Base-by-base conservation (phyloP, 2,113 vertebrate species). In the Miniopterus natalensis region DNA sequence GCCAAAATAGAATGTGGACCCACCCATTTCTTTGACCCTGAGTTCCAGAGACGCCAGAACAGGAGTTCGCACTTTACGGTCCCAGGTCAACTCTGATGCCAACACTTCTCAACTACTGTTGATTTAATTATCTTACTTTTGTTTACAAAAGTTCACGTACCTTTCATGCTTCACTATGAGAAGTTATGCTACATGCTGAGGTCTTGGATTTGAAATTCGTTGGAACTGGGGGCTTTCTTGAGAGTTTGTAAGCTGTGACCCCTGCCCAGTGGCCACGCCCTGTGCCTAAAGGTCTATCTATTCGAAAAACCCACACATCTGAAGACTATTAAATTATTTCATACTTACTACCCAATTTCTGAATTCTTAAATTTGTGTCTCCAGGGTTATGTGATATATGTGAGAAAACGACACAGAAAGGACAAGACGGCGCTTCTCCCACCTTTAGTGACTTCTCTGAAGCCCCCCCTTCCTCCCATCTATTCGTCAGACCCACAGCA, bases 281-380 rank as follows among this genome's bases (percentile, higher is more conserved):
- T 68, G n/a, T 89, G 55, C 55, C 49, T 94, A 6, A 94, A 96
- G 89, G 94, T 95, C 92, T 97, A 90, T 96, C 95, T 88, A 95
- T 97, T 94, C 77, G 87, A 97, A 91, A 97, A 92, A 95, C 98
- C 96, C 79, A 97, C 61, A 97, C 89, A 57, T 88, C 65, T 94
- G 96, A 97, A 98, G 88, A 96, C 92, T 98, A 98, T 98, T 98
- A 98, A 98, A 98, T 98, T 98, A 98, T 98, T 98, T 97, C 75
- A 94, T 87, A 92, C 88, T 31, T 96, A 93, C 81, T 80, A 93
- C 83, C 57, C 66, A 94, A 95, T 96, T 96, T 96, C 87, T 97
- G 95, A 98, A 73, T 92, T 94, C 95, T 95, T 98, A 96, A 94
- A 95, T 97, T 93, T 97, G 88, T 97, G 90, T 97, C 97, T 97